Evolutionary conservation across 2,888 invertebrate species (phyloP), one percentile per base, ranked within the genome.

Genomic region (Volucella inanis): DNA sequence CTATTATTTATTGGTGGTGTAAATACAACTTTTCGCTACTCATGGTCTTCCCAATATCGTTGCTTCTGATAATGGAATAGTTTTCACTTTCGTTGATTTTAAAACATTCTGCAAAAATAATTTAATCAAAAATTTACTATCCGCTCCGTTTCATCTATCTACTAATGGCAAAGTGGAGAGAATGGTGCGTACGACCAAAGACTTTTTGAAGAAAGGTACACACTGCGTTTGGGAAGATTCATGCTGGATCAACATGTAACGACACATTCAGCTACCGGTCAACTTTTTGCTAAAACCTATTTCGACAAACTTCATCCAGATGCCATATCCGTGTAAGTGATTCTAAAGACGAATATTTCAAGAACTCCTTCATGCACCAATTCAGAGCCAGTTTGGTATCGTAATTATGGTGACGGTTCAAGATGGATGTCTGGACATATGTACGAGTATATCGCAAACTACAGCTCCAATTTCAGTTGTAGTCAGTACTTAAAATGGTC

Each of bases 61-160:
- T 18, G 15, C 50, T 4, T 50, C 50, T 18, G 18, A 18, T 49
- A 18, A 18, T 0, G 50, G 50, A 18, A 47, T 49, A 49, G 45
- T 57, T 15, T 52, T 65, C 2, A 65, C 65, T 52, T 52, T 52
- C 22, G 41, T 3, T 10, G 52, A 52, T 18, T 59, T 22, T 15
- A 59, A 39, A n/a, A n/a, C n/a, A n/a, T n/a, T n/a, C n/a, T n/a
- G n/a, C n/a, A n/a, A n/a, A n/a, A n/a, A n/a, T n/a, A n/a, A n/a
- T n/a, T n/a, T n/a, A n/a, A n/a, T n/a, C n/a, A n/a, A n/a, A n/a
- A n/a, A n/a, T n/a, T n/a, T n/a, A n/a, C n/a, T n/a, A n/a, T 18
- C 39, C 39, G 64, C 74, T 39, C 55, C 38, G 55, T 55, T 64
- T 64, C 64, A 39, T 74, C 64, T 18, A 22, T 74, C 64, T n/a